Evolutionary conservation across 2,888 invertebrate genomes (phyloP), one percentile per base, ranked within the genome.

Genomic region (Pocota personata): DNA sequence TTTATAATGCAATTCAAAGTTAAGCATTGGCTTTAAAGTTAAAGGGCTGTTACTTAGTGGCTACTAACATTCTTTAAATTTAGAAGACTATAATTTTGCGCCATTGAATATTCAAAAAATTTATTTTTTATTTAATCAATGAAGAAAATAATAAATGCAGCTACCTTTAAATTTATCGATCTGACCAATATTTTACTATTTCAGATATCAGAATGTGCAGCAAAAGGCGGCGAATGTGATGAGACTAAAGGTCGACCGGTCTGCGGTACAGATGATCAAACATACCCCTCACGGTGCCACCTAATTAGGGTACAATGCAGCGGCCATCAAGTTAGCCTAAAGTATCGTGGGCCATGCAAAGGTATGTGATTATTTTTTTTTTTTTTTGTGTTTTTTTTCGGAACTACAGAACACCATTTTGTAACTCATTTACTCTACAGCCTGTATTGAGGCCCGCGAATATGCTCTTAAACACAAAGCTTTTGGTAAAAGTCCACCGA

Each of bases 211-310:
- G 91, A 93, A 89, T 93, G 93, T 88, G 92, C 92, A 66, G 91
- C 91, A 46, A 92, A 91, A 86, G 90, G 90, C 71, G 92, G 92
- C 19, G 92, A 93, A 87, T 93, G 93, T 87, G 92, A 93, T 88
- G 93, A 93, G 86, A 90, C 89, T 24, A 90, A 90, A 87, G 91
- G 91, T 71, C 90, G 92, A 64, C 91, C 92, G 2, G 93, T 93
- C 37, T 93, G 93, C 66, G 93, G 93, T 24, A 92, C 93, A 35
- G 97, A 98, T 91, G 96, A 96, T 14, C 94, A 95, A 87, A 97
- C 97, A 27, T 98, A 98, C 93, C 94, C 95, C 50, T 95, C 96
- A 84, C 94, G 95, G 87, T 98, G 98, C 91, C 96, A 96, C 88
- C 94, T 98, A 87, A 94, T 96, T 89, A 94, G 95, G 88, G 95